Conservation (phyloP, 2,113 vertebrate genomes). For the Tetrao urogallus region DNA sequence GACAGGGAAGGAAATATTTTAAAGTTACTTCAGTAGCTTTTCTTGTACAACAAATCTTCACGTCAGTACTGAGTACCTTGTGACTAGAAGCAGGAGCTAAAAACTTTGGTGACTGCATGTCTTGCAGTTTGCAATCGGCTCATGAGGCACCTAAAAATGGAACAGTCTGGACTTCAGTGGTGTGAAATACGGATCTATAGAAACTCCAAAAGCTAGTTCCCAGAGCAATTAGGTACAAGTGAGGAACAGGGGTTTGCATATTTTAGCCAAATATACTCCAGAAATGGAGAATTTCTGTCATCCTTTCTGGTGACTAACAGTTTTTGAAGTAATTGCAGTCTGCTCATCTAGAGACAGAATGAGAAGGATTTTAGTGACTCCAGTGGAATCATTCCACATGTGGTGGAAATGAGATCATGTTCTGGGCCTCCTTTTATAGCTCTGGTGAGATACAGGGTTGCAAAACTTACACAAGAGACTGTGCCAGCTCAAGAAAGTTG, state of each 20-base stretch:
- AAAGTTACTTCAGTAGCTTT: not conserved
- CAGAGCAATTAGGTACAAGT: not conserved
- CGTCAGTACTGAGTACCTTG: not conserved
- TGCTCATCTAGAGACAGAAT: not conserved
- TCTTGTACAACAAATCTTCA: not conserved
- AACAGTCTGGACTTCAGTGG: not conserved
- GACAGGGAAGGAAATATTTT: not conserved
- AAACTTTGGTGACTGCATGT: fast-evolving
- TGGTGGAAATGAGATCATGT: not conserved
- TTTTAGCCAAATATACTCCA: not conserved
- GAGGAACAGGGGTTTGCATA: not conserved
- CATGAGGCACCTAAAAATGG: not conserved
- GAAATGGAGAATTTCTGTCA: not conserved
- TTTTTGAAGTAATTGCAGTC: not conserved
- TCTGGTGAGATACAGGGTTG: not conserved
- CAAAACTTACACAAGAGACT: not conserved
- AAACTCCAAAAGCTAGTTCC: not conserved
- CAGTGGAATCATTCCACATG: constrained; percentile 27
- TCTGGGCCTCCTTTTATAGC: not conserved
- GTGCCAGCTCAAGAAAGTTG: not conserved
- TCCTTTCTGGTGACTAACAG: not conserved
- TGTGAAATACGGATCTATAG: not conserved
- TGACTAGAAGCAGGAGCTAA: not conserved
- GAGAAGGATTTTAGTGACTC: not conserved
- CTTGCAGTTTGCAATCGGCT: not conserved